A percentile compares a stretch with the other conserved stretches of the same genome.
Evolutionary conservation across 2,113 vertebrate species (phyloP).

Genomic region (Astatoreochromis straeleni): DNA sequence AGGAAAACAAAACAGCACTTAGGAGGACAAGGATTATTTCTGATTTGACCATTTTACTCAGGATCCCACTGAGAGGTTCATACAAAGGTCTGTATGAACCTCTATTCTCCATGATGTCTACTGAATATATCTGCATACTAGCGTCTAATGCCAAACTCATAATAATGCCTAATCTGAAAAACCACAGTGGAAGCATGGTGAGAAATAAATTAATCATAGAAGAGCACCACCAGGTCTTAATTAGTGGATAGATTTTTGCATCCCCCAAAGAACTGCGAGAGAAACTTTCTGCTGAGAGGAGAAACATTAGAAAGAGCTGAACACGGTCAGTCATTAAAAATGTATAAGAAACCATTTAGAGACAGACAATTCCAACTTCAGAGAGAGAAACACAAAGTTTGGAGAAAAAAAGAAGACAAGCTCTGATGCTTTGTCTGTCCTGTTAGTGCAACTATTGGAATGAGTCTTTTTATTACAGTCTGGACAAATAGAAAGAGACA

Average conservation of each 20-base stretch:
- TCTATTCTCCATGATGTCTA: background rate
- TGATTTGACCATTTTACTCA: background rate
- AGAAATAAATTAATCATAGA: slow-evolving; percentile 38
- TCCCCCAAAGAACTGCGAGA: background rate
- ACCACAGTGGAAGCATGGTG: background rate
- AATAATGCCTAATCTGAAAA: background rate
- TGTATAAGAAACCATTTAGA: slow-evolving; percentile 11
- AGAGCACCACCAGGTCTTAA: slow-evolving; percentile 22
- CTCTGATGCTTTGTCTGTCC: background rate
- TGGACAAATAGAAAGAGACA: background rate
- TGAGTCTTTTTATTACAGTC: background rate
- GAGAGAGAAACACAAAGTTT: background rate
- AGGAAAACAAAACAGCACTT: background rate
- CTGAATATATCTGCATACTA: background rate
- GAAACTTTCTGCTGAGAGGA: slow-evolving; percentile 5
- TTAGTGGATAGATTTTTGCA: background rate
- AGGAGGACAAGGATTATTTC: background rate
- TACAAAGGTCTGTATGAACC: background rate
- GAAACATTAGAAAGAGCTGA: background rate
- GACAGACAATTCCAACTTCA: slow-evolving; percentile 2
- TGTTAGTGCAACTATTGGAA: background rate
- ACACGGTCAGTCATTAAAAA: slow-evolving; percentile 44
- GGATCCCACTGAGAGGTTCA: background rate
- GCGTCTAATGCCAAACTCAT: background rate
- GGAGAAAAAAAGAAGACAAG: background rate